Base-by-base conservation (phyloP, 1,140 invertebrate genomes). In the Drosophila pachea region DNA sequence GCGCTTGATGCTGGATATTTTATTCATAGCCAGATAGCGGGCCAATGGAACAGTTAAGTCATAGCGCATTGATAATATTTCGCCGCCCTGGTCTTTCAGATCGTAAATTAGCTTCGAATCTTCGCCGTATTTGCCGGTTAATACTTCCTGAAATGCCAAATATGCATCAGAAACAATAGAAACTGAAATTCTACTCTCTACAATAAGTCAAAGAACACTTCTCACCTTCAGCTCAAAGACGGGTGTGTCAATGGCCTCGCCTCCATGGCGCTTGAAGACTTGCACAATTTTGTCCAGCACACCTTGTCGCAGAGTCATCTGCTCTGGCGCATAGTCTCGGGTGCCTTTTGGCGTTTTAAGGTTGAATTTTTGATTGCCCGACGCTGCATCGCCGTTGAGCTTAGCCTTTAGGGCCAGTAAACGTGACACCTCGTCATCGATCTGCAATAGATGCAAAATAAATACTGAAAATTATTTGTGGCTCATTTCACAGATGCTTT, bases 41-140 rank as follows among this genome's bases (percentile, higher is more conserved):
- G 99, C 98, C 91, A 99, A 96, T 49, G 99, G 98, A 54, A 99
- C 98, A 4, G 96, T 97, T 40, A 98, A 89, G 88, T 98, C 96
- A 89, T 98, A 98, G 60, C 96, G 92, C 68, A 97, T 90, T 6
- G 95, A 95, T n/a, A 97, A 90, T 60, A 97, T 94, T 91, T 99
- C 99, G 38, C 98, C 99, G 54, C 98, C 98, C 91, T 99, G 98
- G 91, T 99, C 98, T 88, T 96, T 97, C 7, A 99, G 91, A 90
- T 99, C 98, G 90, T 99, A 99, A 53, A 99, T 99, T 0, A 99
- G 91, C 89, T 99, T 99, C 0, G 98, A 97, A 90, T 99, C 99
- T 91, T 99, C 98, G 4, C 99, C 99, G 92, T 99, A 99, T 91
- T 99, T 99, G 47, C 98, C 98, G 48, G 97, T 99, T 33, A 99